phyloP scores from a whole-genome alignment of 2,888 invertebrate genomes.

The Torymus tubicola region DNA sequence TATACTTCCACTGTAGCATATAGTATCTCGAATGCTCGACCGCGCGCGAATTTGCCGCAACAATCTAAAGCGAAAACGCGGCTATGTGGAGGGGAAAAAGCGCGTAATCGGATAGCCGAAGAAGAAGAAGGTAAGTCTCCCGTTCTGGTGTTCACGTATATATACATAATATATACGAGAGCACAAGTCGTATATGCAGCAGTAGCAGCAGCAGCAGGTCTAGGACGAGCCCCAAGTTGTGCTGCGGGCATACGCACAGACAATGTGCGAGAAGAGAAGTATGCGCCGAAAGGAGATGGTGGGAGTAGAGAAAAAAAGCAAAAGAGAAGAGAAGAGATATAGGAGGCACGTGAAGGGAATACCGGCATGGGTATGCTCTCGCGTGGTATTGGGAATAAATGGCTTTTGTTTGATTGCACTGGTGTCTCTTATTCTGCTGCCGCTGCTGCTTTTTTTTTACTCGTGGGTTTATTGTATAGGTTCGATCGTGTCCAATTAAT shows the following conservation, averaged over 20 bases:
- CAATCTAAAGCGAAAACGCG: constrained; percentile 49
- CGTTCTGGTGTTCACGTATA: constrained; percentile 3
- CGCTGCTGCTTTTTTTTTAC: too few relatives aligned
- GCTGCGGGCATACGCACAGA: constrained; percentile 47
- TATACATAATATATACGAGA: constrained; percentile 5
- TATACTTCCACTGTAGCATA: neutral
- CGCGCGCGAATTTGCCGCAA: constrained; percentile 45
- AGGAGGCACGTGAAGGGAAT: neutral
- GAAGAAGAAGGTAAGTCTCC: neutral
- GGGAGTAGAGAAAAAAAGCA: constrained; percentile 1
- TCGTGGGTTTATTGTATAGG: too few relatives aligned
- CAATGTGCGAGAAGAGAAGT: constrained; percentile 22
- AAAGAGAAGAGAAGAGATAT: neutral
- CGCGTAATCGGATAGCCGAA: constrained; percentile 56
- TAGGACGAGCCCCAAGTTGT: constrained; percentile 17
- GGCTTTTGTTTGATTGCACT: neutral
- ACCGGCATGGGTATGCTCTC: neutral
- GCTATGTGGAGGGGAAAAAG: constrained; percentile 43
- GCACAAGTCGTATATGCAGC: too few relatives aligned
- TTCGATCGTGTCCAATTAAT: too few relatives aligned
- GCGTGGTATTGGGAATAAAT: constrained; percentile 8
- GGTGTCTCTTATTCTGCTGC: neutral
- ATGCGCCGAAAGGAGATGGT: neutral
- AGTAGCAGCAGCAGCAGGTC: neutral
- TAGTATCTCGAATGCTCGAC: neutral